A percentile compares a stretch with the other conserved stretches of the same genome.
Evolutionary conservation across 2,797 vertebrate genomes (phyloP).

Genomic region (Helicolenus hilgendorfi): DNA sequence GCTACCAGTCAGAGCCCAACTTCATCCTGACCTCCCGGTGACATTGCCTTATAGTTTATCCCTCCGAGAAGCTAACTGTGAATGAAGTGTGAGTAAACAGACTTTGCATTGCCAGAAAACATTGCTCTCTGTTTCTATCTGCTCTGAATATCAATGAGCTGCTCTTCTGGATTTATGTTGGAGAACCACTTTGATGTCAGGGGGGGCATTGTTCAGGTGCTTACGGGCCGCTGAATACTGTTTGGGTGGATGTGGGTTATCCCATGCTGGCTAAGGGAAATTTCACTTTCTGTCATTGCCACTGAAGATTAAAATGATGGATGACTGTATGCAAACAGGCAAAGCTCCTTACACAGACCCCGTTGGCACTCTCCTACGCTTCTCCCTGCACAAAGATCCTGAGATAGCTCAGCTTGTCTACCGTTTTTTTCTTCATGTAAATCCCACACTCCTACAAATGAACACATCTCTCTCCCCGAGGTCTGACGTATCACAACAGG

Average conservation of each 20-base stretch:
- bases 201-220: conserved; percentile 56
- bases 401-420: conserved; percentile 55
- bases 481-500: conserved; percentile 8
- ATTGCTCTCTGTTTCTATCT: conserved; percentile 48
- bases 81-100: conserved; percentile 68
- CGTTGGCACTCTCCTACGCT: conserved; percentile 46
- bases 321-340: conserved; percentile 77
- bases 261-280: conserved; percentile 56
- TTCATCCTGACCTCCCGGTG: conserved; percentile 29
- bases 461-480: conserved; percentile 22
- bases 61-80: conserved; percentile 41
- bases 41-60: conserved; percentile 22
- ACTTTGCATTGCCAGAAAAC: conserved; percentile 61
- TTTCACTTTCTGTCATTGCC: conserved; percentile 71
- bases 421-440: conserved; percentile 20
- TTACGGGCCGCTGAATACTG: conserved; percentile 37
- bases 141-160: conserved; percentile 67
- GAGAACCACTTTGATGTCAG: conserved; percentile 26
- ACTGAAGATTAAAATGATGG: conserved; percentile 80
- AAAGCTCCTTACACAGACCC: conserved; percentile 68
- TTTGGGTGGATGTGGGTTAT: conserved; percentile 56
- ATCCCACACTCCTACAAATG: conserved; percentile 36
- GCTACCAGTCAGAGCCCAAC: not conserved
- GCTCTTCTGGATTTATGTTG: conserved; percentile 41
- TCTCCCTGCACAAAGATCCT: conserved; percentile 46